A percentile compares a stretch with the other conserved stretches of the same genome.
These are phyloP conservation scores for Harmothoe impar DNA, from an alignment of 2,888 invertebrate genomes.

Conservation along the genomic window DNA sequence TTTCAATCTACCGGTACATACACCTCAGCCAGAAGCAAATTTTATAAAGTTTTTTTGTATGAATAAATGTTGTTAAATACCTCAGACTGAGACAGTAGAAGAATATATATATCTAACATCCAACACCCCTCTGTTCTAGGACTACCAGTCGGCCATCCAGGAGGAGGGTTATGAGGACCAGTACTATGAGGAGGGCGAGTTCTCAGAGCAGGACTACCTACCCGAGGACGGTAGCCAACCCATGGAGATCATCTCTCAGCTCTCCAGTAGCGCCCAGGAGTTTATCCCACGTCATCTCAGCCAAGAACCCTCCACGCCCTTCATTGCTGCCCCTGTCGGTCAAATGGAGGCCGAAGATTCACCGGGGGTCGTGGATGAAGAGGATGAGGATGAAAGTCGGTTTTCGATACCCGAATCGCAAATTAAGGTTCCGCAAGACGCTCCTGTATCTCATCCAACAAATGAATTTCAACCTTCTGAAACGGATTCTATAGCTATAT, in stretches of 20 bases:
- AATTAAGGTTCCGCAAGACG: neutral
- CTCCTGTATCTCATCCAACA: neutral
- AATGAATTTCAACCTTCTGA: neutral
- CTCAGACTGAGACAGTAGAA: too few relatives aligned
- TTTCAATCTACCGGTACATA: too few relatives aligned
- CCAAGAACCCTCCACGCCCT: neutral
- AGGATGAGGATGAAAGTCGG: neutral
- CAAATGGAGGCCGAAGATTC: neutral
- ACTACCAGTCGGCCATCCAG: neutral
- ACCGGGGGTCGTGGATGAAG: neutral
- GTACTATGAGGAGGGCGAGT: slow-evolving; percentile 46
- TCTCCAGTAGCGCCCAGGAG: slow-evolving; percentile 25
- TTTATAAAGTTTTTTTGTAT: too few relatives aligned
- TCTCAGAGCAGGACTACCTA: neutral
- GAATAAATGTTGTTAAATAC: too few relatives aligned
- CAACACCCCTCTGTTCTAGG: neutral
- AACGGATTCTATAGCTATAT: too few relatives aligned
- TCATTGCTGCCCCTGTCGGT: neutral
- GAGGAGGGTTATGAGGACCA: slow-evolving; percentile 20
- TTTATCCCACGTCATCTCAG: slow-evolving; percentile 34
- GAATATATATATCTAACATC: too few relatives aligned
- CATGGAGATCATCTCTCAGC: neutral
- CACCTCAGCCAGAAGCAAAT: too few relatives aligned
- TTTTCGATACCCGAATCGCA: neutral
- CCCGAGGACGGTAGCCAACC: neutral